Base-by-base conservation (phyloP, 2,888 invertebrate genomes). In the Hirtodrosophila histrioides region DNA sequence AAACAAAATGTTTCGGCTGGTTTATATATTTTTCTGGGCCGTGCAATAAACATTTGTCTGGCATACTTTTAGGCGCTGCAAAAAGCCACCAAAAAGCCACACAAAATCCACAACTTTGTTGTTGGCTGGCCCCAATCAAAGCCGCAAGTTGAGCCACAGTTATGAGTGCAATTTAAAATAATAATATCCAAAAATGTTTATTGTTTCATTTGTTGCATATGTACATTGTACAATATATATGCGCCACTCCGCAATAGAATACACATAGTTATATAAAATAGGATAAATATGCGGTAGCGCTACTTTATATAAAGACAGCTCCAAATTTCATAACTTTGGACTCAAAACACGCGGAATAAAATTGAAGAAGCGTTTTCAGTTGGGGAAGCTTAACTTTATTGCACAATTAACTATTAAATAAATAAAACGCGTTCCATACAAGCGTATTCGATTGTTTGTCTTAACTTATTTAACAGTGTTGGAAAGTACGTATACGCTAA, bases 181-280 rank as follows among this genome's bases (percentile, higher is more conserved):
- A 67, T 41, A 65, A 37, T 67, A 65, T 44, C 50, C 43, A 46
- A 43, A 76, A 63, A 72, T 56, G 55, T 63, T 77, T 77, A 60
- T 64, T 75, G 63, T 75, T 75, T 72, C 23, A 74, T 63, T 74
- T 64, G 75, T 75, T 75, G 56, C 75, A 69, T 49, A 48, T 36
- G 46, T 12, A 17, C 17, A 17, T 44, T 36, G 46, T 12, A 17
- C 17, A 17, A 17, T 17, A 17, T 17, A 17, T 17, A 17, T 17
- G 17, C 17, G 17, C 17, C 17, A 17, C 1, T 2, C 17, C 37
- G 39, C 17, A 48, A 67, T 51, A 51, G 41, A 40, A 53, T 27
- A 63, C 24, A 40, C 39, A 53, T 63, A 70, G 62, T 48, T 75
- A 63, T 35, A 40, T n/a, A 70, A 10, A 35, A n/a, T 12, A 53